Conservation (phyloP, 2,888 invertebrate species). For the Amphipyra berbera region DNA sequence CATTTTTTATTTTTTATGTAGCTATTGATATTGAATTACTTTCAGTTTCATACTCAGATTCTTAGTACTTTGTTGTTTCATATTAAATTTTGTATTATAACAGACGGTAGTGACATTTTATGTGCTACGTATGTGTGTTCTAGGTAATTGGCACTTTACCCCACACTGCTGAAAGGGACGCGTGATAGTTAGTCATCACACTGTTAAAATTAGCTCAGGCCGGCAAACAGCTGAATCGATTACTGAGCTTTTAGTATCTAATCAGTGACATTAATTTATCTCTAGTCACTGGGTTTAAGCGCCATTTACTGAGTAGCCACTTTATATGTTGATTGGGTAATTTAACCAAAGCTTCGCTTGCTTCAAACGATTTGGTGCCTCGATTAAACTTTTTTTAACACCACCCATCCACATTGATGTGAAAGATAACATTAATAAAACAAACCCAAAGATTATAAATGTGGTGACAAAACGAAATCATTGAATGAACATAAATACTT, state of each 20-base stretch:
- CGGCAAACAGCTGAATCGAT: slow-evolving; percentile 65
- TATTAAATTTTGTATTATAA: slow-evolving; percentile 3
- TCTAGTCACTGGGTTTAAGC: slow-evolving; percentile 73
- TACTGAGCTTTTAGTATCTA: slow-evolving; percentile 70
- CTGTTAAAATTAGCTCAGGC: slow-evolving; percentile 58
- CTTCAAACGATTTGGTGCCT: slow-evolving; percentile 69
- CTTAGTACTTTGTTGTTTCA: slow-evolving; percentile 21
- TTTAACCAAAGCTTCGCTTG: slow-evolving; percentile 74
- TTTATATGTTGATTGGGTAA: slow-evolving; percentile 84
- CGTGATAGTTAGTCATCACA: slow-evolving; percentile 43
- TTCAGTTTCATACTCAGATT: slow-evolving; percentile 36
- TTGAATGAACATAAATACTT: too few species aligned
- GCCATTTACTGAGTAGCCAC: slow-evolving; percentile 75
- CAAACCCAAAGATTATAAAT: slow-evolving; percentile 4
- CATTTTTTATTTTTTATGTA: slow-evolving; percentile 47
- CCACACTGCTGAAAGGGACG: slow-evolving; percentile 38
- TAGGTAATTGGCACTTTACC: slow-evolving; percentile 33
- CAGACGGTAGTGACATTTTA: slow-evolving; percentile 28
- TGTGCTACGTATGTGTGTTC: slow-evolving; percentile 25
- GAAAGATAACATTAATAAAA: slow-evolving; percentile 15
- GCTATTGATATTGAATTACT: slow-evolving; percentile 50
- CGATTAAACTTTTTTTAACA: slow-evolving; percentile 62
- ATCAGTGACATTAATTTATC: slow-evolving; percentile 79
- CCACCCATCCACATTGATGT: slow-evolving; percentile 26
- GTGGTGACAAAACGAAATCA: neutral